Percentiles rank a stretch among this genome's conserved stretches.
Conservation (phyloP, 1,140 invertebrate genomes). For the Onthophagus taurus region DNA sequence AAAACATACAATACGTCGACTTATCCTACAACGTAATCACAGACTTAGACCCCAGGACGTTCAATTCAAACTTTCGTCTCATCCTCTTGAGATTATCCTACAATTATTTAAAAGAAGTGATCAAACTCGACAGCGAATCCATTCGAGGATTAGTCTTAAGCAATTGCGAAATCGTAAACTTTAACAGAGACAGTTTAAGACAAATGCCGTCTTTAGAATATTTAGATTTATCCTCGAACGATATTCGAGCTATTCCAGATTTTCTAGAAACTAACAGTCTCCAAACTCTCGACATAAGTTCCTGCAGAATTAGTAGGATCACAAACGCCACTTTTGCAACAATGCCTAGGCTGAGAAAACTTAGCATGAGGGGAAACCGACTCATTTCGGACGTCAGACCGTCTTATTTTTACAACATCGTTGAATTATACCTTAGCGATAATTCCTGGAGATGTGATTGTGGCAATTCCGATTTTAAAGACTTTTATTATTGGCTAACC, state of each 20-base stretch:
- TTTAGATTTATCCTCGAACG: slow-evolving; percentile 49
- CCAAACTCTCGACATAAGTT: slow-evolving; percentile 48
- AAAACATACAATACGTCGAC: slow-evolving; percentile 48
- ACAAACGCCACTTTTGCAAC: slow-evolving; percentile 45
- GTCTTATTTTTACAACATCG: slow-evolving; percentile 50
- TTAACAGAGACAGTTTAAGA: slow-evolving; percentile 44
- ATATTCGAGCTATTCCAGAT: slow-evolving; percentile 46
- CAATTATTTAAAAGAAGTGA: slow-evolving; percentile 52
- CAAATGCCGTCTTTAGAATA: slow-evolving; percentile 43
- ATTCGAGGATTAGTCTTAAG: slow-evolving; percentile 47
- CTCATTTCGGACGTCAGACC: slow-evolving; percentile 49
- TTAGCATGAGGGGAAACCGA: slow-evolving; percentile 57
- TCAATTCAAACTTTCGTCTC: slow-evolving; percentile 45
- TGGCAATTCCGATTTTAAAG: slow-evolving; percentile 44
- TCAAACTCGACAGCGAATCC: slow-evolving; percentile 45
- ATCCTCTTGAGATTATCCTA: slow-evolving; percentile 49
- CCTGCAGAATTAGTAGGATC: slow-evolving; percentile 42
- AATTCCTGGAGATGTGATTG: slow-evolving; percentile 69
- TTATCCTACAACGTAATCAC: slow-evolving; percentile 57
- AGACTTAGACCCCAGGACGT: slow-evolving; percentile 42
- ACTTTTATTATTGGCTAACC: slow-evolving; percentile 50
- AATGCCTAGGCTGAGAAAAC: slow-evolving; percentile 43
- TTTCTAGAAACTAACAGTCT: slow-evolving; percentile 45
- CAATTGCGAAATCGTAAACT: slow-evolving; percentile 46
- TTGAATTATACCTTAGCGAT: slow-evolving; percentile 43